Evolutionary conservation across 37 sponge, comb jelly and placozoan species (phyloP).

Genomic region (Corticium candelabrum): DNA sequence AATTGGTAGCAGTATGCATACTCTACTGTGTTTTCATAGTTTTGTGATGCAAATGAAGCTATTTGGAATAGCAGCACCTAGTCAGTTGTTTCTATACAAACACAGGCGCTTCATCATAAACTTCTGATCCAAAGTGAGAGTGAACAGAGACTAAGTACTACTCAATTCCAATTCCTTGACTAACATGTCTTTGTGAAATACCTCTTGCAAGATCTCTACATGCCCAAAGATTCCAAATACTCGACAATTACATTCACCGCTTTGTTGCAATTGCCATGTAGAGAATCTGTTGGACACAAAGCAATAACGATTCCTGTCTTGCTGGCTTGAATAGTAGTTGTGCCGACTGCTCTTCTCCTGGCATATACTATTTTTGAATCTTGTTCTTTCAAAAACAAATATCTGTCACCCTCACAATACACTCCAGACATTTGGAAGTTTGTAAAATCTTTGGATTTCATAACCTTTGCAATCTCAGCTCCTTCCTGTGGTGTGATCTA

Average conservation of each 20-base stretch:
- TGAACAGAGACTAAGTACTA: too few relatives aligned
- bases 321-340: conserved; percentile 25
- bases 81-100: too few relatives aligned
- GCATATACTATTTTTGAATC: conserved; percentile 31
- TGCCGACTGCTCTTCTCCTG: conserved; percentile 15
- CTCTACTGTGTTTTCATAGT: too few relatives aligned
- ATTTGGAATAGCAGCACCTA: too few relatives aligned
- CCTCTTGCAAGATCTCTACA: too few relatives aligned
- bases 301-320: conserved; percentile 42
- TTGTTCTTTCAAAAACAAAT: conserved; percentile 30
- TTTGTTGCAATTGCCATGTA: conserved; percentile 36
- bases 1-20: too few relatives aligned
- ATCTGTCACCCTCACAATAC: conserved; percentile 12
- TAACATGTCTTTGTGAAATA: too few relatives aligned
- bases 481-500: conserved; percentile 18
- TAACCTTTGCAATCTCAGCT: conserved; percentile 14
- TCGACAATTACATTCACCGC: conserved; percentile 25
- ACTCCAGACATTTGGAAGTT: conserved; percentile 24
- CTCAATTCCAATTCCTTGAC: too few relatives aligned
- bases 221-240: conserved; percentile 30
- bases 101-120: too few relatives aligned
- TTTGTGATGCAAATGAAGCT: too few relatives aligned
- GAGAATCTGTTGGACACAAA: conserved; percentile 27
- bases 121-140: too few relatives aligned
- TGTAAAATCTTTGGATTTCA: conserved; percentile 25